phyloP scores from a whole-genome alignment of 2,797 vertebrate genomes.

The Sus cebifrons region DNA sequence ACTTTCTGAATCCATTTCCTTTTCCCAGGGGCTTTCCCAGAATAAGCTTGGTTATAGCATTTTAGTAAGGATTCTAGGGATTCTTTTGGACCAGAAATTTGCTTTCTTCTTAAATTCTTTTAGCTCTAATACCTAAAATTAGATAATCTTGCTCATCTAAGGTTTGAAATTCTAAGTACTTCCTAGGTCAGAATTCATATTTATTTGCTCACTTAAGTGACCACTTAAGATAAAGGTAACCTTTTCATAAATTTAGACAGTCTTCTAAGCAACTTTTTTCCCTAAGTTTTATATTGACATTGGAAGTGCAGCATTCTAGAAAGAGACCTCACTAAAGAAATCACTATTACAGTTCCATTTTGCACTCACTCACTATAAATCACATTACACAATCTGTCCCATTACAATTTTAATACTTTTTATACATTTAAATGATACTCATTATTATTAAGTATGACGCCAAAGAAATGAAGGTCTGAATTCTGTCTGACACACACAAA shows the following conservation, averaged over 20 bases:
- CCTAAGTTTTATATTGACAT: constrained; percentile 3
- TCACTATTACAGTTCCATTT: not conserved
- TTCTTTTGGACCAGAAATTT: constrained; percentile 59
- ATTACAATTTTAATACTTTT: constrained; percentile 1
- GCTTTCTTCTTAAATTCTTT: constrained; percentile 53
- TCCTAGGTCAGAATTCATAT: constrained; percentile 26
- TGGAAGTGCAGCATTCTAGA: constrained; percentile 16
- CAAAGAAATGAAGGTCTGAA: constrained; percentile 52
- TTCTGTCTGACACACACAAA: not conserved
- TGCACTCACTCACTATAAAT: not conserved
- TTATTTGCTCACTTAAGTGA: constrained; percentile 64
- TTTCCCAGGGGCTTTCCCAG: not conserved
- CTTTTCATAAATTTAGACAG: constrained; percentile 48
- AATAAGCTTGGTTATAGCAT: constrained; percentile 43
- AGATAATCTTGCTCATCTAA: not conserved
- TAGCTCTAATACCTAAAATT: not conserved
- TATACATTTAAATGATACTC: not conserved
- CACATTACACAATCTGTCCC: not conserved
- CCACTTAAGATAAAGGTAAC: not conserved
- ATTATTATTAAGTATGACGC: not conserved
- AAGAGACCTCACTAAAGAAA: not conserved
- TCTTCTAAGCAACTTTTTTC: not conserved
- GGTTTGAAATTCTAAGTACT: constrained; percentile 53
- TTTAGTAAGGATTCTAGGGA: constrained; percentile 29
- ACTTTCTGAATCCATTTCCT: not conserved